Conservation (phyloP, 2,113 vertebrate species). For the Anarhynchus alexandrinus region DNA sequence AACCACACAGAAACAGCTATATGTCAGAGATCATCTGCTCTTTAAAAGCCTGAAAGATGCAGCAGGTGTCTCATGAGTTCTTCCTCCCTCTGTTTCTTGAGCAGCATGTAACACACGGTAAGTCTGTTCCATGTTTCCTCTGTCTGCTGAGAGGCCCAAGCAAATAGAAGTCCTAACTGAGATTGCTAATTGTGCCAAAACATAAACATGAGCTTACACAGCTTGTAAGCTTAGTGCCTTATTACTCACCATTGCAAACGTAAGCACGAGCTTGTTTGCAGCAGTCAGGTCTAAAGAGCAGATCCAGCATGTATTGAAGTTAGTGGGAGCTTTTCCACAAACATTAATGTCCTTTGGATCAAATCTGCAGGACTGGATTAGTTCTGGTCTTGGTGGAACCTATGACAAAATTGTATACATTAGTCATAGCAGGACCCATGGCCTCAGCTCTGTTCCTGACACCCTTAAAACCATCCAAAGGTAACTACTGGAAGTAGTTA, state of each 20-base stretch:
- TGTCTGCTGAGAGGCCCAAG: constrained; percentile 16
- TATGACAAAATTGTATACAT: background rate
- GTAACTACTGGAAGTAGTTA: background rate
- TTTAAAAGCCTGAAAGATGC: constrained; percentile 13
- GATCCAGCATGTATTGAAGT: background rate
- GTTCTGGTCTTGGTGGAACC: background rate
- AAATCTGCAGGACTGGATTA: background rate
- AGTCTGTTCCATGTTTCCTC: background rate
- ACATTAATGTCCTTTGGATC: background rate
- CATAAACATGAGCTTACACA: background rate
- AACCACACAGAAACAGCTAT: constrained; percentile 14
- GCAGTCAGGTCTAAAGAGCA: constrained; percentile 3
- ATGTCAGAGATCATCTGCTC: constrained; percentile 44
- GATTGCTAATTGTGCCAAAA: constrained; percentile 31
- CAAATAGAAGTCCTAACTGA: background rate
- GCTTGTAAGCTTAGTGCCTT: background rate
- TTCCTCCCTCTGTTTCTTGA: background rate
- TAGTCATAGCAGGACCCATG: background rate
- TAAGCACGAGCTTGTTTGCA: background rate
- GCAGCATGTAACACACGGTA: background rate
- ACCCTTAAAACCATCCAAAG: background rate
- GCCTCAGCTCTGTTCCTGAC: background rate
- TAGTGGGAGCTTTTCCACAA: background rate
- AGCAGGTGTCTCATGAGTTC: background rate
- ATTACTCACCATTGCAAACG: constrained; percentile 42